Evolutionary conservation across 2,113 vertebrate species (phyloP), one percentile per base, ranked within the genome.

Genomic region (Tachuris rubrigastra): DNA sequence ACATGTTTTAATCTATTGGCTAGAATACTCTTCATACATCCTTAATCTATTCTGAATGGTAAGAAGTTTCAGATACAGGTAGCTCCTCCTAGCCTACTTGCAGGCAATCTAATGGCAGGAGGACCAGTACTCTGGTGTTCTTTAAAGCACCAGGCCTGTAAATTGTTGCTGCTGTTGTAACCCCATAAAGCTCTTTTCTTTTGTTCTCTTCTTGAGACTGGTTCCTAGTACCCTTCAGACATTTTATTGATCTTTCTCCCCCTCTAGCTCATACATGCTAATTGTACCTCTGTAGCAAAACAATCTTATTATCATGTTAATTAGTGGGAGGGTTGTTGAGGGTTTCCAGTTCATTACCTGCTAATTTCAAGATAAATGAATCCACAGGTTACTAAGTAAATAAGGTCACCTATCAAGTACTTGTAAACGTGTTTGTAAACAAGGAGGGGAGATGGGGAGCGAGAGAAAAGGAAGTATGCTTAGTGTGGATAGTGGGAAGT

Each of bases 351-450:
- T 98, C 98, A 98, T 99, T 98, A 98, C 98, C 97, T 98, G 95
- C 98, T 98, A 98, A 98, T 98, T 98, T 98, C 97, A 98, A 98
- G 98, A 98, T 98, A 98, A 99, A 99, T 98, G 98, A 98, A 99
- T 98, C 98, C 96, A 97, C 97, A 98, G 98, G 98, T 98, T 98
- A 95, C 98, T 98, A 98, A 98, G 98, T 98, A 98, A 98, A 98
- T 98, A 98, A 98, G 98, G 98, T 98, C 97, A 98, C 98, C 98
- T 98, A 98, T 98, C 98, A 98, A 98, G 98, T 98, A 97, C 97
- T 98, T 98, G 98, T 98, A 98, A 98, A 98, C 96, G 98, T 99
- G 98, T 99, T 99, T 98, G 98, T 99, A 98, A 99, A 99, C 98
- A 98, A 93, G 94, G 97, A 94, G 95, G 94, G 93, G 96, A 97